Percentiles rank a stretch among this genome's conserved stretches.
Conservation (phyloP, 2,113 vertebrate species). For the Sprattus sprattus region DNA sequence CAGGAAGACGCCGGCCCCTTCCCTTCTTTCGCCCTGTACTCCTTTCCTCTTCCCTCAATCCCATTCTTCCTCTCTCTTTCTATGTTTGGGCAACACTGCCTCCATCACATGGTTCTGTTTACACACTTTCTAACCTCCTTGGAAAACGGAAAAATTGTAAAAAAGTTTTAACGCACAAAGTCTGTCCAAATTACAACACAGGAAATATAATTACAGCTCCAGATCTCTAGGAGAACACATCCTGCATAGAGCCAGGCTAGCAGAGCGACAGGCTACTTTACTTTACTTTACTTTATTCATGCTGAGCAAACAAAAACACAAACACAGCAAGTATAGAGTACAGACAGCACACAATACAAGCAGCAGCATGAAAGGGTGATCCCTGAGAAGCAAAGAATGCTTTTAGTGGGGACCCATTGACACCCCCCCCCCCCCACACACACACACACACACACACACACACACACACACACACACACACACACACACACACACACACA, state of each 20-base stretch:
- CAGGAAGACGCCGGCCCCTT: conserved; percentile 62
- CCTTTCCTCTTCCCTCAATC: background rate
- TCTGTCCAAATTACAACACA: conserved; percentile 69
- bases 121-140: conserved; percentile 62
- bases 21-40: background rate
- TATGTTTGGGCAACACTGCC: conserved; percentile 45
- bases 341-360: too few species aligned
- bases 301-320: too few species aligned
- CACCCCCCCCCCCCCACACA: too few species aligned
- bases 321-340: too few species aligned
- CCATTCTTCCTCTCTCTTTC: conserved; percentile 52
- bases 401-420: too few species aligned
- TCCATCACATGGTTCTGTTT: conserved; percentile 75
- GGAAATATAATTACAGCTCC: conserved; percentile 69
- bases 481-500: too few species aligned
- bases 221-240: conserved; percentile 41
- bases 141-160: conserved; percentile 29
- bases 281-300: too few species aligned
- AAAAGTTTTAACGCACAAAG: conserved; percentile 57
- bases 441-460: too few species aligned
- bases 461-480: too few species aligned
- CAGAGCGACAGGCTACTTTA: background rate
- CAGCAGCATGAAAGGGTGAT: too few species aligned
- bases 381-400: too few species aligned
- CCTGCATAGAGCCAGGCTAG: background rate